Conservation (phyloP, 2,113 vertebrate species). For the Leucopternis melanops region DNA sequence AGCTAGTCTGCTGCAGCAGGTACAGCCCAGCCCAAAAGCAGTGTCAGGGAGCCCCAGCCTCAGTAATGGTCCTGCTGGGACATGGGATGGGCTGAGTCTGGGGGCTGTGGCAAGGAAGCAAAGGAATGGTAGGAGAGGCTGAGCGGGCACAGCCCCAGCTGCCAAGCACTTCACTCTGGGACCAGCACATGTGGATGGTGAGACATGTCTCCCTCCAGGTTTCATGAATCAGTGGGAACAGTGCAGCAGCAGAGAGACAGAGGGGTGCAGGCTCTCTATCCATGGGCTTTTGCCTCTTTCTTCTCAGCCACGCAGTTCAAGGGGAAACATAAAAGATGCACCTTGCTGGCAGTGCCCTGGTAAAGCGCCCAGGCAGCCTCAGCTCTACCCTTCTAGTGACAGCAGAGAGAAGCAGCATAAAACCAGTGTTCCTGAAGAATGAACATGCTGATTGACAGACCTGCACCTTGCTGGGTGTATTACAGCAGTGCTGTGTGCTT, state of each 20-base stretch:
- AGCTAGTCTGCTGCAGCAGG: accelerated
- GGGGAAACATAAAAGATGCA: neutral
- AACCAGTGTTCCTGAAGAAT: neutral
- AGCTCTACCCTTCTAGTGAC: neutral
- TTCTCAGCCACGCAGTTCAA: neutral
- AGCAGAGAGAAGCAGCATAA: neutral
- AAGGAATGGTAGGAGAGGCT: neutral
- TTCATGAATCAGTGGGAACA: neutral
- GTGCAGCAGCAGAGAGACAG: neutral
- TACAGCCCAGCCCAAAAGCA: too few species aligned
- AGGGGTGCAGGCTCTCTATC: neutral
- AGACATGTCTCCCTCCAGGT: accelerated
- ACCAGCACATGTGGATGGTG: accelerated
- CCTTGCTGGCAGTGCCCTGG: neutral
- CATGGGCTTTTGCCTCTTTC: neutral
- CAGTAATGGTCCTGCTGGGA: neutral
- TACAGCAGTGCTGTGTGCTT: accelerated
- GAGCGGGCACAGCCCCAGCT: neutral
- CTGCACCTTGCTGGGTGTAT: neutral
- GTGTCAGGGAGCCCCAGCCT: neutral
- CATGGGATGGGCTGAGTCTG: accelerated
- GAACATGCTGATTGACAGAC: neutral
- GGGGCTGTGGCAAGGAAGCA: neutral
- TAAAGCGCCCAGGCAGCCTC: neutral
- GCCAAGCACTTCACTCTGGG: neutral